Evolutionary conservation across 2,797 vertebrate genomes (phyloP), one percentile per base, ranked within the genome.

Genomic region (Antrozous pallidus): DNA sequence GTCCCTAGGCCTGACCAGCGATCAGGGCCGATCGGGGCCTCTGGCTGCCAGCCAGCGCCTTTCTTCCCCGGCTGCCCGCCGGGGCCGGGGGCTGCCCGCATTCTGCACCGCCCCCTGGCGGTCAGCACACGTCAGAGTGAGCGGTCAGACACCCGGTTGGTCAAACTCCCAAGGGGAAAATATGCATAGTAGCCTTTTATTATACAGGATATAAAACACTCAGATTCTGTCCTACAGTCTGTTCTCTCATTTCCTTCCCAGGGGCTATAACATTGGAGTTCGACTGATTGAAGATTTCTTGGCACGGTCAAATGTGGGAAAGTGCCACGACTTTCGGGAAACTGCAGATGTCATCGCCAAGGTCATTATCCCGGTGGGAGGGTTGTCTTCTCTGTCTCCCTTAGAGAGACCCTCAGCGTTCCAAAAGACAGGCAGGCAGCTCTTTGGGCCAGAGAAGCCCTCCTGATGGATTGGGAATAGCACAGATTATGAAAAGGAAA

Each of bases 251-350:
- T 95, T 5, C 38, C 0, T 96, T 97, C 93, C 33, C 97, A 99
- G 99, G 99, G 99, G 99, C 97, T 99, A 99, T 97, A 99, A 99
- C 98, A 99, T 99, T 0, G 99, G 99, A 7, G 99, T 99, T 49
- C 99, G 99, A 88, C 99, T 99, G 82, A 99, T 99, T 16, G 99
- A 99, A 98, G 99, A 99, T 97, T 99, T 99, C 96, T 98, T 99
- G 98, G 99, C 99, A 9, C 99, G 99, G 42, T 99, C 99, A 96
- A 99, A 97, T 36, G 99, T 99, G 0, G 99, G 99, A 74, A 99
- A 99, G 95, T 99, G 99, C 98, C 99, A 99, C 1, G 99, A 99
- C 98, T 99, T 99, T 98, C 98, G 99, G 98, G 99, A 99, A 98
- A 99, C 99, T 0, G 99, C 99, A 0, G 99, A 99, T 98, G 99